Percentiles rank a stretch among this genome's conserved stretches.
Evolutionary conservation across 2,888 invertebrate species (phyloP).

Genomic region (Hybos culiciformis): DNA sequence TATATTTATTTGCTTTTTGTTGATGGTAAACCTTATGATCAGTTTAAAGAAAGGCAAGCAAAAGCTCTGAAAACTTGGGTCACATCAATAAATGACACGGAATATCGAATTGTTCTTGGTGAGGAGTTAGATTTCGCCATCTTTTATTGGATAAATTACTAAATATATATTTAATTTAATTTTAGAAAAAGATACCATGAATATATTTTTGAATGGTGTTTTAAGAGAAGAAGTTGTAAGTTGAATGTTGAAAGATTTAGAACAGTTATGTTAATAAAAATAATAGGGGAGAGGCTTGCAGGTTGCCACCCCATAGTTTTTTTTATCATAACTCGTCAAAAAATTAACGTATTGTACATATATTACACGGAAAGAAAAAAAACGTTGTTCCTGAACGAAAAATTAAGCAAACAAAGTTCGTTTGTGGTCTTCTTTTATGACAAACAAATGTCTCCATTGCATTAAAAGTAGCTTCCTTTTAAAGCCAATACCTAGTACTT

Average conservation of each 20-base stretch:
- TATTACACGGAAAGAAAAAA: too few relatives aligned
- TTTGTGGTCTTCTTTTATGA: too few relatives aligned
- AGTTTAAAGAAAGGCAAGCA: slow-evolving; percentile 67
- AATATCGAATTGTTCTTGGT: slow-evolving; percentile 51
- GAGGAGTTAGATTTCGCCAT: background rate
- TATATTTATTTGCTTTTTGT: slow-evolving; percentile 72
- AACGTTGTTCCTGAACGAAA: too few relatives aligned
- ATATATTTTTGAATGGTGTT: slow-evolving; percentile 32
- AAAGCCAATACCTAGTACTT: too few relatives aligned
- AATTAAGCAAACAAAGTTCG: too few relatives aligned
- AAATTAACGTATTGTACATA: too few relatives aligned
- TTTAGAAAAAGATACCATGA: slow-evolving; percentile 41
- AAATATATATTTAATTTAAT: background rate
- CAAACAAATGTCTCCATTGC: too few relatives aligned
- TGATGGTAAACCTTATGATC: slow-evolving; percentile 65
- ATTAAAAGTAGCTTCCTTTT: too few relatives aligned
- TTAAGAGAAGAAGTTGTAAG: slow-evolving; percentile 28
- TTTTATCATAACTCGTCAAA: too few relatives aligned
- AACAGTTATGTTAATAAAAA: background rate
- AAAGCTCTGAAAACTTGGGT: slow-evolving; percentile 67
- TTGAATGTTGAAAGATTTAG: background rate
- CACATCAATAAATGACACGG: slow-evolving; percentile 36
- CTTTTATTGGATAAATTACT: background rate
- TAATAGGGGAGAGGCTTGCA: too few relatives aligned
- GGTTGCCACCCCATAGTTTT: too few relatives aligned